Conservation (phyloP, 2,888 invertebrate species). For the Chrysopilus asiliformis region DNA sequence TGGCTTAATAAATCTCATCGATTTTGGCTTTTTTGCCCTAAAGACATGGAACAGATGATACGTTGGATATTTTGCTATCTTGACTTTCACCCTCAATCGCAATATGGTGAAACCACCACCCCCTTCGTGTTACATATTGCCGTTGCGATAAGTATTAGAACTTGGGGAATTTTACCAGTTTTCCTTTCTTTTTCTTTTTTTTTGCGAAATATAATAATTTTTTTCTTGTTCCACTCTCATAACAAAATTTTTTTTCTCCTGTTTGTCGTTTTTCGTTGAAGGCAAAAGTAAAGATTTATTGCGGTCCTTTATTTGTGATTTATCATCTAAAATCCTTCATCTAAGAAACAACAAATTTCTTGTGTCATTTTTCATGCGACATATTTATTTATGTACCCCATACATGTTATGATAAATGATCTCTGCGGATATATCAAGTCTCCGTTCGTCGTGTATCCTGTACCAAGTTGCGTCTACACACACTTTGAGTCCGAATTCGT, state of each 20-base stretch:
- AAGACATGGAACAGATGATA: too few relatives aligned
- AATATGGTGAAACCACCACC: too few relatives aligned
- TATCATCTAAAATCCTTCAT: constrained; percentile 16
- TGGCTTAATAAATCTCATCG: too few relatives aligned
- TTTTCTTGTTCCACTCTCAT: background rate
- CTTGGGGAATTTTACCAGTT: constrained; percentile 5
- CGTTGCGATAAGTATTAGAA: constrained; percentile 7
- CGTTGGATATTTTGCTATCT: too few relatives aligned
- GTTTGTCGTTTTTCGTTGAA: background rate
- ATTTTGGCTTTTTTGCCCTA: too few relatives aligned
- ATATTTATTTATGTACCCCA: constrained; percentile 15
- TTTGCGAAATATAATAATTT: background rate
- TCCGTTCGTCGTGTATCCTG: too few relatives aligned
- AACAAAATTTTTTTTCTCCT: background rate
- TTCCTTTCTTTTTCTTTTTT: too few relatives aligned
- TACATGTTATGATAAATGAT: constrained; percentile 14
- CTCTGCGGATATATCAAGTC: too few relatives aligned
- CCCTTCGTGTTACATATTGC: constrained; percentile 6
- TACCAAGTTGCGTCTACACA: too few relatives aligned
- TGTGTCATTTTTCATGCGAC: constrained; percentile 15
- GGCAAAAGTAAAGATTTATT: constrained; percentile 13
- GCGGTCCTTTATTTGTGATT: constrained; percentile 15
- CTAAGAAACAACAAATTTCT: constrained; percentile 15
- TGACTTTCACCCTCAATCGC: too few relatives aligned
- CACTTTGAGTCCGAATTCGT: too few relatives aligned